Conservation (phyloP, 2,888 invertebrate species). For the Callosobruchus maculatus region DNA sequence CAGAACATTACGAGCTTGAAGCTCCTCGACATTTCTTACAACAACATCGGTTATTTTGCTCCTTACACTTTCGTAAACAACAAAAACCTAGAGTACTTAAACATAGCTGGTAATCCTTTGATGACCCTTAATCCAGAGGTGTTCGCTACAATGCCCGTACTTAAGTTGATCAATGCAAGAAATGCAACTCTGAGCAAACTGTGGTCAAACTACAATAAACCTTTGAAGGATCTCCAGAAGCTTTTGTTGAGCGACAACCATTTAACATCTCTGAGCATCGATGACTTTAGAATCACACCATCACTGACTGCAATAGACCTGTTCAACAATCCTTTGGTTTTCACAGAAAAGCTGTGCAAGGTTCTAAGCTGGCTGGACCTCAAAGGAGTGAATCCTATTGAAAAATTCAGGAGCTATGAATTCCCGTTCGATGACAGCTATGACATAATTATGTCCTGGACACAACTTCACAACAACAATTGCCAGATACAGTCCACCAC, state of each 20-base stretch:
- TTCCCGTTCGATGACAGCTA: slow-evolving; percentile 27
- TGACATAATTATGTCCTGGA: slow-evolving; percentile 21
- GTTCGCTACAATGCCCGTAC: slow-evolving; percentile 60
- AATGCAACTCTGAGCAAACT: slow-evolving; percentile 64
- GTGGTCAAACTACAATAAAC: slow-evolving; percentile 51
- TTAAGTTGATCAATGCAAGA: slow-evolving; percentile 68
- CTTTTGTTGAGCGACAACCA: slow-evolving; percentile 59
- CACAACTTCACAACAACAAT: slow-evolving; percentile 22
- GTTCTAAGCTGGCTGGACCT: slow-evolving; percentile 61
- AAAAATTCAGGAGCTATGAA: slow-evolving; percentile 22
- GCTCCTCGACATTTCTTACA: slow-evolving; percentile 70
- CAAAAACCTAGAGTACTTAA: slow-evolving; percentile 61
- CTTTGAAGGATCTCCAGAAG: slow-evolving; percentile 42
- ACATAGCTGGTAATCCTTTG: slow-evolving; percentile 70
- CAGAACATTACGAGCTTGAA: slow-evolving; percentile 57
- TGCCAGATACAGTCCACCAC: slow-evolving; percentile 11
- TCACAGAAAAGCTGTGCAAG: slow-evolving; percentile 64
- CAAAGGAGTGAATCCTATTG: slow-evolving; percentile 56
- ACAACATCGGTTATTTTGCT: slow-evolving; percentile 61
- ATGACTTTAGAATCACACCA: slow-evolving; percentile 58
- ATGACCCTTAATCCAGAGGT: slow-evolving; percentile 60
- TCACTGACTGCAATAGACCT: slow-evolving; percentile 60
- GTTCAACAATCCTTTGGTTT: slow-evolving; percentile 64
- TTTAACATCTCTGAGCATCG: slow-evolving; percentile 55
- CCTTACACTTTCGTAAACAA: slow-evolving; percentile 65